Evolutionary conservation across 2,888 invertebrate genomes (phyloP).

Genomic region (Scaptomyza tumidula): DNA sequence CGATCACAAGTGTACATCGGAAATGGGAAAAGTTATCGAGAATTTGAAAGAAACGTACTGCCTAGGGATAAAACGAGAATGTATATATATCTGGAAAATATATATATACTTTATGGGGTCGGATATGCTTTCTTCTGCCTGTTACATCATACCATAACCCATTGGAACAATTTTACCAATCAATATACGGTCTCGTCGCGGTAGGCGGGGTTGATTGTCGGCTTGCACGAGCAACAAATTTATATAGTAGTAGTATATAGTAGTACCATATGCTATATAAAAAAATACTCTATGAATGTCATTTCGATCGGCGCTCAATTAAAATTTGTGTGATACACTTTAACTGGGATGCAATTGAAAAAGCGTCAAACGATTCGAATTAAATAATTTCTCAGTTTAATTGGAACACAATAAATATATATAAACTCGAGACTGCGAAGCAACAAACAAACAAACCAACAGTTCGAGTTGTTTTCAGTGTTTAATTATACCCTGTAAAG

Average conservation of each 20-base stretch:
- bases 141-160: too few species aligned
- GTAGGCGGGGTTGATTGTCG: background rate
- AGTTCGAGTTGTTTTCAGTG: too few species aligned
- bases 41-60: too few species aligned
- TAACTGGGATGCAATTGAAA: conserved; percentile 47
- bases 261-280: background rate
- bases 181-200: conserved; percentile 25
- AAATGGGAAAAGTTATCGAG: too few species aligned
- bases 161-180: conserved; percentile 19
- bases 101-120: too few species aligned
- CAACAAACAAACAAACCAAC: too few species aligned
- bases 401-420: conserved; percentile 33
- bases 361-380: conserved; percentile 58
- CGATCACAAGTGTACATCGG: too few species aligned
- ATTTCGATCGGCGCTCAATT: conserved; percentile 11
- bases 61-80: too few species aligned
- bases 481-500: too few species aligned
- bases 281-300: background rate
- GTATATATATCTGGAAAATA: too few species aligned
- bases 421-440: background rate
- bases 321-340: conserved; percentile 3
- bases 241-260: background rate
- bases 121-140: too few species aligned
- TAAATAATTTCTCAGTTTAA: conserved; percentile 37
- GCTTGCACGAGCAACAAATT: background rate